Base-by-base conservation (phyloP, 37 sponge, comb jelly and placozoan genomes). In the Corticium candelabrum region DNA sequence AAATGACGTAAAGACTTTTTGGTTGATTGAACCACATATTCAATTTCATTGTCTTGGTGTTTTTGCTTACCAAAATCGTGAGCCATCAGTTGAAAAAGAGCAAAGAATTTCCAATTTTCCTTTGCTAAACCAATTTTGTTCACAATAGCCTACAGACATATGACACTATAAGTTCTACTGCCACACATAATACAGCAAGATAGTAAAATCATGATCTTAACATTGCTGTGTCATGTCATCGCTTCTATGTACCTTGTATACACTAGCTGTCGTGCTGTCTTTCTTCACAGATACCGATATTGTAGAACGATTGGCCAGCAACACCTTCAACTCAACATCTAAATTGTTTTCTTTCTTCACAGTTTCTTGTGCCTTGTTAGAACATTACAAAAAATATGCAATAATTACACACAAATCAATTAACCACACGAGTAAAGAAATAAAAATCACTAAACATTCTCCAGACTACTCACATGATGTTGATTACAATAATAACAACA, bases 1-100 rank as follows among this genome's bases (percentile, higher is more conserved):
- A n/a, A n/a, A n/a, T n/a, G n/a, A n/a, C n/a, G n/a, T n/a, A n/a
- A n/a, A n/a, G n/a, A n/a, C n/a, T n/a, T n/a, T n/a, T n/a, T n/a
- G n/a, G n/a, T n/a, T n/a, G n/a, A n/a, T n/a, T n/a, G n/a, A n/a
- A n/a, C n/a, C n/a, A n/a, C n/a, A n/a, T n/a, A n/a, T n/a, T n/a
- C n/a, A n/a, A n/a, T n/a, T n/a, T n/a, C n/a, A n/a, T n/a, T n/a
- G n/a, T n/a, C n/a, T n/a, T n/a, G n/a, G n/a, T n/a, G n/a, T n/a
- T n/a, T 80, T 38, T 75, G 27, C 86, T 74, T 71, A 89, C 89
- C 76, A 82, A 89, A 85, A 29, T 40, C 77, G 40, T 87, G 43
- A 21, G 81, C 82, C 34, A 38, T 39, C 11, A 68, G 41, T 39
- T 69, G 50, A 69, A 82, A 91, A 1, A 91, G 81, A 7, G 83